phyloP scores from a whole-genome alignment of 1,140 invertebrate genomes.

The Dreissena polymorpha region DNA sequence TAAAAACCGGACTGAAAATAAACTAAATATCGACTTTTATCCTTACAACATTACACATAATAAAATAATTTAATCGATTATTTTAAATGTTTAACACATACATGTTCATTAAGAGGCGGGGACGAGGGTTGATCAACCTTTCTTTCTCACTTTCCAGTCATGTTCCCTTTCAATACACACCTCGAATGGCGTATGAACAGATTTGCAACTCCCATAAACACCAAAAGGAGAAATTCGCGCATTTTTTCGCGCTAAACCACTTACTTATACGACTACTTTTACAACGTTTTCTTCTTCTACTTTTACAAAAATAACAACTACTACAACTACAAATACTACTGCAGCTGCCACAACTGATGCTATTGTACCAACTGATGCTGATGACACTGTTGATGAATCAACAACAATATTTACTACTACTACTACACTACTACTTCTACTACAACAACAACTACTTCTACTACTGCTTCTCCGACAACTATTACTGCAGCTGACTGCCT shows the following conservation, averaged over 20 bases:
- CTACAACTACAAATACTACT: slow-evolving; percentile 9
- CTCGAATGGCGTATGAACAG: no score
- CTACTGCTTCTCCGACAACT: slow-evolving; percentile 3
- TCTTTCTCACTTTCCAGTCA: no score
- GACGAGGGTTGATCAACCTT: no score
- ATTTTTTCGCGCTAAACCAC: no score
- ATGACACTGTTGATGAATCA: not conserved
- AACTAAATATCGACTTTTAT: no score
- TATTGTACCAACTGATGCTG: not conserved
- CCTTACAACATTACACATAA: no score
- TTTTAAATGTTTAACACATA: no score
- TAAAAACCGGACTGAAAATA: no score
- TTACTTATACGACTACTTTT: slow-evolving; percentile 1
- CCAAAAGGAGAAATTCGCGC: slow-evolving; percentile 2
- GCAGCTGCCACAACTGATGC: not conserved
- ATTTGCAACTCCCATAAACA: no score
- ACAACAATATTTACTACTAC: slow-evolving; percentile 1
- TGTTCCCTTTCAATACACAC: no score
- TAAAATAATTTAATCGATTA: no score
- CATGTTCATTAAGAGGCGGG: no score
- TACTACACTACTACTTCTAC: slow-evolving; percentile 7
- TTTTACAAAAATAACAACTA: not conserved
- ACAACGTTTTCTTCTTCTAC: slow-evolving; percentile 5
- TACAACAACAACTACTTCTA: slow-evolving; percentile 12
- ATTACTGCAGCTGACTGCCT: not conserved